Base-by-base conservation (phyloP, 1,140 invertebrate species). In the Onthophagus taurus region DNA sequence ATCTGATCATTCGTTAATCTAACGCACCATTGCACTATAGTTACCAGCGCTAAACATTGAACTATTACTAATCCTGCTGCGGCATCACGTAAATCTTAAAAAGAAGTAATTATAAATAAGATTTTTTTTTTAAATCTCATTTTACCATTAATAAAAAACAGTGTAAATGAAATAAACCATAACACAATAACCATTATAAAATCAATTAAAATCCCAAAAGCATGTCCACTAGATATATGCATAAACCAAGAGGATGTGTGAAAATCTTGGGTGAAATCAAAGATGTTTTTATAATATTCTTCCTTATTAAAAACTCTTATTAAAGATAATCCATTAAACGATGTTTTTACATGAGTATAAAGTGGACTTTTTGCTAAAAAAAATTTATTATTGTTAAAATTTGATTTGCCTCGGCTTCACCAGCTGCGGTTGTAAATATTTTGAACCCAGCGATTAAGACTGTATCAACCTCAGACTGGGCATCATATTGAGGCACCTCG, bases 281-380 rank as follows among this genome's bases (percentile, higher is more conserved):
- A 85, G 49, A 83, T 75, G 45, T 82, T 72, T 52, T 77, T 75
- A 44, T 93, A 72, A 39, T 78, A 67, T 46, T 74, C 67, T 57
- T 85, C 70, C 4, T 74, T 67, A 12, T 74, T 71, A 19, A 79
- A 77, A 4, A 87, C 83, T 42, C 88, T 69, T 23, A 94, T 88
- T 65, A 68, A 52, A 69, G 68, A 43, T 64, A 71, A 51, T 11
- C 56, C 57, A 39, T 55, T 44, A 8, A 57, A 31, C 8, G 56
- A 51, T n/a, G 52, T 51, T 26, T 48, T 57, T 18, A 89, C 68
- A 53, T 89, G 84, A 2, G 83, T 81, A 60, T 85, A 87, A 16
- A 90, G 71, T 0, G 87, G 87, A 47, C 74, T 79, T 45, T 76
- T 72, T 2, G 73, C 69, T 70, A 29, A 20, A 21, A 34, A 34